phyloP scores from a whole-genome alignment of 2,797 vertebrate species.

The Ispidina picta region DNA sequence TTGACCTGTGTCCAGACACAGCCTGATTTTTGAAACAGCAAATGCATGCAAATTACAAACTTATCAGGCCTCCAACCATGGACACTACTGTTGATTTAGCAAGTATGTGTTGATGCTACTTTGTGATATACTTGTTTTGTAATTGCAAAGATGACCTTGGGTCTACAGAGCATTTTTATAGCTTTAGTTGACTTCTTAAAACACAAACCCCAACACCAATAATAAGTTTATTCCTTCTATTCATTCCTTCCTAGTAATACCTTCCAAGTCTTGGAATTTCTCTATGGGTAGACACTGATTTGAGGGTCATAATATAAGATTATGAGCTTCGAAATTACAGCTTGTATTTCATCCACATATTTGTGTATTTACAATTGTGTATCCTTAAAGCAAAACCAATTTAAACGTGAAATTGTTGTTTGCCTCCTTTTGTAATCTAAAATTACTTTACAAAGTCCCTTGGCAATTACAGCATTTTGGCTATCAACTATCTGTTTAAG shows the following conservation, averaged over 20 bases:
- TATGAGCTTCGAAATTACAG: background rate
- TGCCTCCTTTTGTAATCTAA: background rate
- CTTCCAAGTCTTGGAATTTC: background rate
- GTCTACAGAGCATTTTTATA: background rate
- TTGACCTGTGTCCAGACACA: background rate
- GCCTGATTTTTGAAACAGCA: background rate
- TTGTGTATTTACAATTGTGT: background rate
- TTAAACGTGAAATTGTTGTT: background rate
- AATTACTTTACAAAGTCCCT: background rate
- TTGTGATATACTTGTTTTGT: background rate
- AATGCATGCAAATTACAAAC: background rate
- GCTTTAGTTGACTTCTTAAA: background rate
- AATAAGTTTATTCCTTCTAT: background rate
- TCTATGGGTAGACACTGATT: background rate
- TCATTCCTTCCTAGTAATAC: background rate
- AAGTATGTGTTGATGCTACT: background rate
- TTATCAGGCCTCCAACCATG: background rate
- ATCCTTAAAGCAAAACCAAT: background rate
- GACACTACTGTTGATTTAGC: background rate
- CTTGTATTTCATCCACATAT: rapidly evolving
- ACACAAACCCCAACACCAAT: background rate
- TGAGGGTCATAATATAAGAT: background rate
- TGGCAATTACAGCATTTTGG: background rate
- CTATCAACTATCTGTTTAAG: background rate
- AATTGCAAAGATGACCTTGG: background rate